Evolutionary conservation across 2,113 vertebrate species (phyloP).

Genomic region (Lathamus discolor): DNA sequence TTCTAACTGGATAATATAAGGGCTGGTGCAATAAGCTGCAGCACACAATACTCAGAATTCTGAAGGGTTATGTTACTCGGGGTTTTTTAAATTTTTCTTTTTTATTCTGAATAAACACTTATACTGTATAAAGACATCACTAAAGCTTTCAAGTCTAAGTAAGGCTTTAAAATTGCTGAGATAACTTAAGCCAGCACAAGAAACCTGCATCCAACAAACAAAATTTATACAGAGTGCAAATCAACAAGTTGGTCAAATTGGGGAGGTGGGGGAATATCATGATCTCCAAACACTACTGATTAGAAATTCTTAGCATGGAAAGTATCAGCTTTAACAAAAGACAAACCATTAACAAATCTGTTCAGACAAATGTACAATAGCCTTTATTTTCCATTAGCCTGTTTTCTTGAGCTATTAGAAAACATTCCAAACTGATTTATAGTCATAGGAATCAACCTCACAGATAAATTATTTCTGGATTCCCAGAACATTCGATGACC

Average conservation of each 20-base stretch:
- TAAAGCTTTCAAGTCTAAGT: background rate
- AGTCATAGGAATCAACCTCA: constrained; percentile 31
- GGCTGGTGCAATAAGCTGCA: background rate
- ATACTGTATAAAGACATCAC: background rate
- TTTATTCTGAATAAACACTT: background rate
- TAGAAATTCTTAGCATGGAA: background rate
- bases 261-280: background rate
- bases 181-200: background rate
- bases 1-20: background rate
- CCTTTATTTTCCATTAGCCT: constrained; percentile 1
- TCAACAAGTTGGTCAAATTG: background rate
- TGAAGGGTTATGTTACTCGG: background rate
- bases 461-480: constrained; percentile 47
- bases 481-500: constrained; percentile 34
- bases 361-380: background rate
- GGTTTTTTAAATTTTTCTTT: background rate
- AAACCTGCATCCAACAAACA: background rate
- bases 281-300: background rate
- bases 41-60: background rate
- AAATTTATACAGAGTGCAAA: background rate
- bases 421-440: constrained; percentile 53
- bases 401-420: constrained; percentile 41
- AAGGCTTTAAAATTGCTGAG: background rate
- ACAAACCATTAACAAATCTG: background rate
- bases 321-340: background rate